Conservation (phyloP, 2,113 vertebrate genomes). For the Phoenicopterus ruber region DNA sequence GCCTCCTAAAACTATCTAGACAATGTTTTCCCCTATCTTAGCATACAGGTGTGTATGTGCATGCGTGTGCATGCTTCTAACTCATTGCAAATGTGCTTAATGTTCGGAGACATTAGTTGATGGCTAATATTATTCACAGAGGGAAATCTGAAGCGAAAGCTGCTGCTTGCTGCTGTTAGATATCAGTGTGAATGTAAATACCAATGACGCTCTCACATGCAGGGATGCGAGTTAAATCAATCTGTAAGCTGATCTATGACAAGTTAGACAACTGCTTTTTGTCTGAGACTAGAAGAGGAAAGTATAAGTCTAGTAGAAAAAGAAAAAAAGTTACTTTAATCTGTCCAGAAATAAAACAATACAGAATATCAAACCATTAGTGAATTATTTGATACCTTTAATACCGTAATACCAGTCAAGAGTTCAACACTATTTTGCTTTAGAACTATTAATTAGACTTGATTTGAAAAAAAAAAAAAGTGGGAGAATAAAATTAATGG, state of each 20-base stretch:
- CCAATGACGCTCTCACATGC: not conserved
- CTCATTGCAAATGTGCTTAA: not conserved
- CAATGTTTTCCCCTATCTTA: not conserved
- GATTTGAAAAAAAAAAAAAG: not conserved
- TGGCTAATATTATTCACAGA: not conserved
- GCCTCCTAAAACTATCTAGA: not conserved
- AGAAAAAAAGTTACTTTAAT: not conserved
- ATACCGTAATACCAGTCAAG: not conserved
- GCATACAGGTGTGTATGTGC: not conserved
- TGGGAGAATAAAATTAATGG: not conserved
- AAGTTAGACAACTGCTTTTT: not conserved
- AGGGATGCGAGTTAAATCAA: not conserved
- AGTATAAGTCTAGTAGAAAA: not conserved
- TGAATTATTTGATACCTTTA: not conserved
- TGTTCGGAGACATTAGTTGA: not conserved
- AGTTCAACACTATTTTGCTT: not conserved
- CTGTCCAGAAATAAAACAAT: not conserved
- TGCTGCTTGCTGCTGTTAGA: not conserved
- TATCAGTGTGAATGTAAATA: not conserved
- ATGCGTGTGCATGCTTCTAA: not conserved
- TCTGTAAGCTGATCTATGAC: not conserved
- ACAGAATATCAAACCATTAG: not conserved
- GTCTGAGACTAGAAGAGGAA: not conserved
- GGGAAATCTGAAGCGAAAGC: not conserved
- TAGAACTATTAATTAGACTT: not conserved